phyloP scores from a whole-genome alignment of 2,113 vertebrate genomes.

The Cricetomys ansorgei region DNA sequence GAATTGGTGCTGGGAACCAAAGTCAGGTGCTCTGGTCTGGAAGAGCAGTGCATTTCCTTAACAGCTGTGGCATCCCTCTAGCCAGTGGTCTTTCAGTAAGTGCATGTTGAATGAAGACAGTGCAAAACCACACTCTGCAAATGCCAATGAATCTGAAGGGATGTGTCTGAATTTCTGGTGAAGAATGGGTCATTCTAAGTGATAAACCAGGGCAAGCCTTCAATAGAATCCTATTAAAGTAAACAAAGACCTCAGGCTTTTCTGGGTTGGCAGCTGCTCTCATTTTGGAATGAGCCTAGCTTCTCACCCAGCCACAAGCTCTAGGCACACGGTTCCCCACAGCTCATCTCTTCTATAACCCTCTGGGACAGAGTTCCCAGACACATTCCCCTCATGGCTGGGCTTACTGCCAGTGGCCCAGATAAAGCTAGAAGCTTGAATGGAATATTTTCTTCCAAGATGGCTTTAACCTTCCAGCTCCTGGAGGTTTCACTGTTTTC shows the following conservation, averaged over 20 bases:
- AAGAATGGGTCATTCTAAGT: constrained; percentile 25
- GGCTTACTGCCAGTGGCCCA: constrained; percentile 41
- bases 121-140: background rate
- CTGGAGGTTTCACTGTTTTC: background rate
- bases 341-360: background rate
- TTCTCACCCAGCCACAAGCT: constrained; percentile 19
- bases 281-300: background rate
- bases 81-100: background rate
- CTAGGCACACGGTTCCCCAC: background rate
- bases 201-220: background rate
- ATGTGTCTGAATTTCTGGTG: constrained; percentile 19
- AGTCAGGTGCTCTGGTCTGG: background rate
- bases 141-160: background rate
- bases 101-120: background rate
- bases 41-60: background rate
- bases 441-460: constrained; percentile 55
- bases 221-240: constrained; percentile 46
- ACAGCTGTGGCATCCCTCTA: background rate
- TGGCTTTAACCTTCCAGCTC: background rate
- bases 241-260: constrained; percentile 36
- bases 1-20: background rate
- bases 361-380: constrained; percentile 21
- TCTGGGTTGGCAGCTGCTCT: background rate
- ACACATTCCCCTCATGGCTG: background rate
- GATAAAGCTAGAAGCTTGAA: background rate